phyloP scores from a whole-genome alignment of 2,113 vertebrate species.

The Lophochroa leadbeateri region DNA sequence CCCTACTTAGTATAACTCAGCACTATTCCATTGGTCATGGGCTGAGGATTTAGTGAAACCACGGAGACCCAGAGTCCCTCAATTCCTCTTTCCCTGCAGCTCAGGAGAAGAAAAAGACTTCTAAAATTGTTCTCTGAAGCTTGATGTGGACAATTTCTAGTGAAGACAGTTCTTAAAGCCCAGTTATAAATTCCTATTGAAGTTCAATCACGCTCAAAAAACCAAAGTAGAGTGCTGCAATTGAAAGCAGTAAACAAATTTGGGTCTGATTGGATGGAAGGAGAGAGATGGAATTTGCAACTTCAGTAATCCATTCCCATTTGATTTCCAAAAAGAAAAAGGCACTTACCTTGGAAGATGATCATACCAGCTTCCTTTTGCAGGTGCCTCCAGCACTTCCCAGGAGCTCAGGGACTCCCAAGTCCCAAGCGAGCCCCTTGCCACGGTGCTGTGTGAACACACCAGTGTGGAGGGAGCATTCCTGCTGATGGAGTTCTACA shows the following conservation, averaged over 20 bases:
- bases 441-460: not conserved
- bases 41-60: not conserved
- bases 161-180: slow-evolving; percentile 45
- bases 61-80: not conserved
- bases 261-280: not conserved
- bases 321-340: not conserved
- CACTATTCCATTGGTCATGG: not conserved
- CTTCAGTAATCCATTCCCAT: not conserved
- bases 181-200: slow-evolving; percentile 44
- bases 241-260: slow-evolving; percentile 23
- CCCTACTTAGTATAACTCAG: not conserved
- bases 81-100: not conserved
- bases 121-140: not conserved
- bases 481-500: not conserved
- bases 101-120: slow-evolving; percentile 13
- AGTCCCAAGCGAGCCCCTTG: not conserved
- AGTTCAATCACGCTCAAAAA: not conserved
- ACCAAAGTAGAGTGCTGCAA: not conserved
- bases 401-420: not conserved
- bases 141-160: slow-evolving; percentile 5
- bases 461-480: not conserved
- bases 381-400: not conserved
- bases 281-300: not conserved
- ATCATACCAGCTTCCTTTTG: not conserved
- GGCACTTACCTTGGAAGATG: not conserved